Conservation (phyloP, 2,113 vertebrate genomes). For the Myotis lucifugus region DNA sequence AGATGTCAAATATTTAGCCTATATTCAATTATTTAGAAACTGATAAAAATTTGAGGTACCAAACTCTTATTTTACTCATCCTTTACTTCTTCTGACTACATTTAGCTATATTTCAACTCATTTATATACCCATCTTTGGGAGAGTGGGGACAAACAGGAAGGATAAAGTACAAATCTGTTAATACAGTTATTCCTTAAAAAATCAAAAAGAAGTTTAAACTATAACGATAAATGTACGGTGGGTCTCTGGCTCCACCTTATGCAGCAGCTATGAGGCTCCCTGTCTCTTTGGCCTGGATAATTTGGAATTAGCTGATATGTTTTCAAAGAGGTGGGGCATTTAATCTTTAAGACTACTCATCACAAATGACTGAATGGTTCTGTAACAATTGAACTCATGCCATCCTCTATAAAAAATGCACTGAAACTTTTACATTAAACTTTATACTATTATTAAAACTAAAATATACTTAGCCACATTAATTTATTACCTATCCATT, state of each 20-base stretch:
- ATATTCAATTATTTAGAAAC: not conserved
- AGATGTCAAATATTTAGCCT: not conserved
- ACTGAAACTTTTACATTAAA: conserved; percentile 32
- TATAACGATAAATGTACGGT: not conserved
- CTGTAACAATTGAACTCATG: not conserved
- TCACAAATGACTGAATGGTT: conserved; percentile 35
- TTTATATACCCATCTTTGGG: not conserved
- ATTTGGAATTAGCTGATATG: not conserved
- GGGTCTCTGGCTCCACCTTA: not conserved
- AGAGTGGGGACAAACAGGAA: not conserved
- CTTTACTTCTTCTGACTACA: not conserved
- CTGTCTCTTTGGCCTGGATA: not conserved
- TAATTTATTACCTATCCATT: conserved; percentile 43
- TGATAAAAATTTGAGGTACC: not conserved
- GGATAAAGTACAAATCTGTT: not conserved
- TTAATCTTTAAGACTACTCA: not conserved
- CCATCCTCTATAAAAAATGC: conserved; percentile 44
- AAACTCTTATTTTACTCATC: not conserved
- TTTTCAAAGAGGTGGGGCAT: not conserved
- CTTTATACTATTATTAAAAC: conserved; percentile 54
- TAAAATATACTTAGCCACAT: conserved; percentile 35
- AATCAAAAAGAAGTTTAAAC: not conserved
- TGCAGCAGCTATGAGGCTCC: not conserved
- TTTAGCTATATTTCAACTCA: not conserved
- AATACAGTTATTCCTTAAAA: not conserved